Evolutionary conservation across 2,888 invertebrate species (phyloP), one percentile per base, ranked within the genome.

Genomic region (Caenorhabditis sp.): DNA sequence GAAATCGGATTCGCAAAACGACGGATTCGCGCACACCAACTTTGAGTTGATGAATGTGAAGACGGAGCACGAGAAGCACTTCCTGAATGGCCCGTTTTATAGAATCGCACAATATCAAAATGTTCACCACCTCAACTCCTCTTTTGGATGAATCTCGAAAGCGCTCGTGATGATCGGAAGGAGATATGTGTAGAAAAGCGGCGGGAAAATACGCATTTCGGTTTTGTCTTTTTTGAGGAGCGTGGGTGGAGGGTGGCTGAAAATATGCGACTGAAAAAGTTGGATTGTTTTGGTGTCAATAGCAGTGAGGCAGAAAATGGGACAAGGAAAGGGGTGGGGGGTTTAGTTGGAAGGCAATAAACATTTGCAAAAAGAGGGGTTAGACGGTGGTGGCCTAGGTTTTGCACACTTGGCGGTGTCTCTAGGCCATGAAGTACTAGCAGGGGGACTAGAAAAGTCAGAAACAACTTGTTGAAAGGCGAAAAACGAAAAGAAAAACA

Each of bases 21-120:
- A 70, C 17, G 80, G 80, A 52, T 80, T 80, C n/a, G 77, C 77
- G 41, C 80, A 80, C 3, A 80, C 66, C 8, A 80, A 43, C 46
- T 71, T 63, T 15, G 76, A 76, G 41, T 80, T 75, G 48, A 80
- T 80, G 50, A 80, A 80, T 22, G 80, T 80, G 71, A 80, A 80
- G 1, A 80, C 80, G 15, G 77, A 78, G 48, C 80, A 80, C 3
- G 74, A 66, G 66, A 80, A 80, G 52, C 80, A 80, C 59, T 79
- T 79, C 53, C 72, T 76, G 63, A 24, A 48, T 35, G n/a, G n/a
- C n/a, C n/a, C n/a, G n/a, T n/a, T n/a, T n/a, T n/a, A n/a, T n/a
- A n/a, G n/a, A n/a, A n/a, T n/a, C n/a, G n/a, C n/a, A n/a, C n/a
- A n/a, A n/a, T n/a, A 30, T 30, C 35, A 35, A 35, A 9, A 35